Evolutionary conservation across 2,113 vertebrate genomes (phyloP).

Genomic region (Todiramphus chloris): DNA sequence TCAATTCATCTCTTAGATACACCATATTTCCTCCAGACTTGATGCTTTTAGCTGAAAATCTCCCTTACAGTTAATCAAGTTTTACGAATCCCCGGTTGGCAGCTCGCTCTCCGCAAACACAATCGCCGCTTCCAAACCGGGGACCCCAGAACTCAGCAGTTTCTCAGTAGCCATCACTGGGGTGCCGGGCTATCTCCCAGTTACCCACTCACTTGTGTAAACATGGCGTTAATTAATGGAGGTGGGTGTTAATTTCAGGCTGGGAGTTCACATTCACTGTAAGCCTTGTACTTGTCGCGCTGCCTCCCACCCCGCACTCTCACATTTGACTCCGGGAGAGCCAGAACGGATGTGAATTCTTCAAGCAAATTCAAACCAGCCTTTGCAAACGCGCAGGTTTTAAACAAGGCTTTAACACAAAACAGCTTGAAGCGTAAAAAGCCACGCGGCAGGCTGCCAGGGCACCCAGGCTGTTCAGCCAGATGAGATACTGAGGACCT

Average conservation of each 20-base stretch:
- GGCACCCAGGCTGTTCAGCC: neutral
- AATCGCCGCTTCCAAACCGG: accelerated
- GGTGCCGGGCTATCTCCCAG: too few relatives aligned
- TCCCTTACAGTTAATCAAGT: too few relatives aligned
- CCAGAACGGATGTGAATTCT: neutral
- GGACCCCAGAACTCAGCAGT: neutral
- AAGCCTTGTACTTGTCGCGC: accelerated
- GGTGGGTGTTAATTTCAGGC: neutral
- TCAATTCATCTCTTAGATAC: neutral
- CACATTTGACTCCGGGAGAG: neutral
- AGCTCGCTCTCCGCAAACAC: neutral
- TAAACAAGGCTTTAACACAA: neutral
- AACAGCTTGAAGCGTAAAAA: neutral
- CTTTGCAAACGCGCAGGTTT: accelerated
- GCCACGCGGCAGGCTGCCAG: accelerated
- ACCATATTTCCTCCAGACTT: neutral
- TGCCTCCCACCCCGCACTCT: neutral
- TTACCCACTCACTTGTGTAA: neutral
- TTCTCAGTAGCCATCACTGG: accelerated
- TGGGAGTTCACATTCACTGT: neutral
- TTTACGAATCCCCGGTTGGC: neutral
- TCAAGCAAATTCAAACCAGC: neutral
- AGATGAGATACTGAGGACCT: neutral
- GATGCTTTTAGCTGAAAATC: neutral
- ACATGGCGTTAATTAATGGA: neutral